A percentile compares a stretch with the other conserved stretches of the same genome.
Conservation (phyloP, 2,797 vertebrate species). For the Eurystomus glaucurus region DNA sequence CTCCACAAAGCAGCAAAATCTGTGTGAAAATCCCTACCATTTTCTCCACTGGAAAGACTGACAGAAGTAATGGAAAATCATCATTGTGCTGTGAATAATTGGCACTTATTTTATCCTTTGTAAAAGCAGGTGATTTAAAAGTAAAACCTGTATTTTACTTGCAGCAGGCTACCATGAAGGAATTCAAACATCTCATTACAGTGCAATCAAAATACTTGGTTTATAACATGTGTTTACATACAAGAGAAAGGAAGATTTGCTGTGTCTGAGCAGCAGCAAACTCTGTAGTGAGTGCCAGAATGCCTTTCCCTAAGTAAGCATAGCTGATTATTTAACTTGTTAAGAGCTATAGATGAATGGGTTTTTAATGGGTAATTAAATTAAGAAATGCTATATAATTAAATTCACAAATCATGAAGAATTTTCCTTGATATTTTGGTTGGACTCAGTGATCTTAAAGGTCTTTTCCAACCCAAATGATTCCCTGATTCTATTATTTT, state of each 20-base stretch:
- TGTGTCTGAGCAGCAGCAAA: neutral
- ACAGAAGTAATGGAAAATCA: neutral
- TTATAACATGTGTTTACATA: neutral
- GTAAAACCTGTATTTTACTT: conserved; percentile 10
- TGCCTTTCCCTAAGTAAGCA: neutral
- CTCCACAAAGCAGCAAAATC: neutral
- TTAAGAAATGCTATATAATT: neutral
- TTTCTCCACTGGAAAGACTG: neutral
- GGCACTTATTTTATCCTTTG: neutral
- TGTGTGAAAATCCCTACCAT: neutral
- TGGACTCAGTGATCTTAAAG: too few species aligned
- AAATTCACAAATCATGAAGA: neutral
- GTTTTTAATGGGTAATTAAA: neutral
- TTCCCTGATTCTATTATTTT: neutral
- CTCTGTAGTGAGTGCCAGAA: neutral
- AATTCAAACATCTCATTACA: neutral
- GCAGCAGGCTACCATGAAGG: neutral
- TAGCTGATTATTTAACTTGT: neutral
- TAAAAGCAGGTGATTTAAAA: neutral
- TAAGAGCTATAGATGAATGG: neutral
- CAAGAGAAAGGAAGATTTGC: neutral
- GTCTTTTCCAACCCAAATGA: too few species aligned
- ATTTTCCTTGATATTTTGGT: neutral
- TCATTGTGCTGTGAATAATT: neutral
- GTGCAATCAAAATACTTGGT: neutral